Conservation (phyloP, 2,888 invertebrate genomes). For the Halictus quadricinctus region DNA sequence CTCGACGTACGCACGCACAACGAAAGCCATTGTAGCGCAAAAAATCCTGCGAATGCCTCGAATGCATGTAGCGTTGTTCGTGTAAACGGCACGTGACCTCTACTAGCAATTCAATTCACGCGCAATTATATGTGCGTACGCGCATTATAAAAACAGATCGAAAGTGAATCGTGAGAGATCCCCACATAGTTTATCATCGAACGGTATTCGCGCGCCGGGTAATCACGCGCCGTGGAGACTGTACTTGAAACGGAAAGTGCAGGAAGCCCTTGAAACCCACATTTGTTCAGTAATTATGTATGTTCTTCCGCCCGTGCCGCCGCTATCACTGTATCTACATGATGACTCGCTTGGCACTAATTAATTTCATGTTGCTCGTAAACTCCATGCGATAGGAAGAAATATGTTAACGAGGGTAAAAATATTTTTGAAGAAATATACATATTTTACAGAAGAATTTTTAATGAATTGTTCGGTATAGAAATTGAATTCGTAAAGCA, state of each 20-base stretch:
- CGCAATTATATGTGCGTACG: neutral
- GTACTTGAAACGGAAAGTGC: slow-evolving; percentile 41
- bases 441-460: too few relatives aligned
- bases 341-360: neutral
- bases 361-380: neutral
- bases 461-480: neutral
- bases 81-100: neutral
- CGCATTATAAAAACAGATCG: slow-evolving; percentile 36
- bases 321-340: neutral
- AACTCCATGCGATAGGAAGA: neutral
- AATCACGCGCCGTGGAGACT: slow-evolving; percentile 21
- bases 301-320: neutral
- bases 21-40: neutral
- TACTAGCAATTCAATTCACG: neutral
- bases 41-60: neutral
- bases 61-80: neutral
- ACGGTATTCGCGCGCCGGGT: slow-evolving; percentile 2
- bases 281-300: slow-evolving; percentile 4
- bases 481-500: neutral
- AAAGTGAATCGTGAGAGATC: slow-evolving; percentile 42
- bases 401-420: neutral
- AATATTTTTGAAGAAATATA: neutral
- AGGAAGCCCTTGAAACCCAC: slow-evolving; percentile 15
- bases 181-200: slow-evolving; percentile 9
- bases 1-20: neutral